Percentiles rank a stretch among this genome's conserved stretches.
These are phyloP conservation scores for Eupithecia subfuscata DNA, from an alignment of 2,888 invertebrate genomes.

Conservation along the genomic window DNA sequence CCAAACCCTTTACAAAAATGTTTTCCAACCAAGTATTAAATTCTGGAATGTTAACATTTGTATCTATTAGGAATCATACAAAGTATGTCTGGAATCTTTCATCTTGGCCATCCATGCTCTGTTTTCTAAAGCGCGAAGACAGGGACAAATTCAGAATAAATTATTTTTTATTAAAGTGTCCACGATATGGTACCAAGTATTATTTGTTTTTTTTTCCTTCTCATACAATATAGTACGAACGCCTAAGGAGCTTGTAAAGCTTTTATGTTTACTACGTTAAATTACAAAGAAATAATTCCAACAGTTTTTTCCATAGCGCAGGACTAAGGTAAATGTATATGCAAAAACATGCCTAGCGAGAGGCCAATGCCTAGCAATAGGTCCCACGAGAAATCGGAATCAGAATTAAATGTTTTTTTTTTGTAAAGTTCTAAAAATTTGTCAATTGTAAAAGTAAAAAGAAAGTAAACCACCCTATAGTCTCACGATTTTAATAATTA, in stretches of 20 bases:
- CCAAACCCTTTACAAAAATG: conserved; percentile 16
- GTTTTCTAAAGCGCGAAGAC: conserved; percentile 60
- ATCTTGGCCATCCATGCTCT: conserved; percentile 60
- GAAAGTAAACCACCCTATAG: neutral
- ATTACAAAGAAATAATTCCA: too few relatives aligned
- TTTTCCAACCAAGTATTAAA: conserved; percentile 12
- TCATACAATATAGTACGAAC: too few relatives aligned
- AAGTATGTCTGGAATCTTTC: conserved; percentile 65
- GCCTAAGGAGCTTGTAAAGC: too few relatives aligned
- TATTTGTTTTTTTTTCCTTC: neutral
- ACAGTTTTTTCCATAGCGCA: neutral
- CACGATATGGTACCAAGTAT: neutral
- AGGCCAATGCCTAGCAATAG: neutral
- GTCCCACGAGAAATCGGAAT: neutral
- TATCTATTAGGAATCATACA: conserved; percentile 45
- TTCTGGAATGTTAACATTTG: conserved; percentile 27
- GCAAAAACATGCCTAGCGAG: too few relatives aligned
- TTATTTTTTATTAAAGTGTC: neutral
- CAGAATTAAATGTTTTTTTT: neutral
- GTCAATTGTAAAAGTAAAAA: neutral
- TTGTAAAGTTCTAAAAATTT: neutral
- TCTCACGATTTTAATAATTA: neutral
- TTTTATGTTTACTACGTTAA: too few relatives aligned
- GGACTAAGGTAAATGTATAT: neutral
- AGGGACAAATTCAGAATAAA: conserved; percentile 27